These are phyloP conservation scores for Agriotes lineatus DNA, from an alignment of 2,888 invertebrate species.

Conservation along the genomic window DNA sequence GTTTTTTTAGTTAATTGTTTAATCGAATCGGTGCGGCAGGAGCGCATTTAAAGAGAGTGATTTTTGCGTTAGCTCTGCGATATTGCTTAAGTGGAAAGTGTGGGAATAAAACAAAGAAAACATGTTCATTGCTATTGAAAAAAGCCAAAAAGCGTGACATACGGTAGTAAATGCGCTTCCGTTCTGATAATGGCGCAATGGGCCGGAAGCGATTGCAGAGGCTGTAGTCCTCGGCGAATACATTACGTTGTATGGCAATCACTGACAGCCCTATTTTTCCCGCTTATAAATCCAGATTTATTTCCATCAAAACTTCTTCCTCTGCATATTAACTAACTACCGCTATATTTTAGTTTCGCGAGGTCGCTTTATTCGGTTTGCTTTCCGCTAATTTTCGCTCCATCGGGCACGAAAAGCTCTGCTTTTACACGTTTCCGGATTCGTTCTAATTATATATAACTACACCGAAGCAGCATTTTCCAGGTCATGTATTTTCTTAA, in stretches of 20 bases:
- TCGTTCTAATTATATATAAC: neutral
- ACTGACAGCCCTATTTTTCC: conserved; percentile 13
- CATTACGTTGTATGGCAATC: conserved; percentile 17
- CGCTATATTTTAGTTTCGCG: neutral
- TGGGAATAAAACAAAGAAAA: conserved; percentile 10
- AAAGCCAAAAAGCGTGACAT: conserved; percentile 19
- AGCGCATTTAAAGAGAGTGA: neutral
- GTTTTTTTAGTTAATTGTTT: neutral
- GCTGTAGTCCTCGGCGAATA: conserved; percentile 17
- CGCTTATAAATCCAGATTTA: conserved; percentile 19
- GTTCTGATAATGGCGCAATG: conserved; percentile 43
- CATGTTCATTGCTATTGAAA: conserved; percentile 9
- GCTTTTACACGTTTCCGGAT: neutral
- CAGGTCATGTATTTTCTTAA: neutral
- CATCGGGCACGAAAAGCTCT: neutral
- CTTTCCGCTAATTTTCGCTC: neutral
- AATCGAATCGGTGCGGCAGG: neutral
- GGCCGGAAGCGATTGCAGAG: conserved; percentile 42
- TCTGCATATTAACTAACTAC: conserved; percentile 7
- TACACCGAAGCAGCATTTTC: neutral
- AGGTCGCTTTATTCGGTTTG: neutral
- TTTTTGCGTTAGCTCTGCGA: neutral
- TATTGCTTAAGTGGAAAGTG: conserved; percentile 1
- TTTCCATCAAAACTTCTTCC: conserved; percentile 9
- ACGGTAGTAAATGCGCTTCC: conserved; percentile 20